Percentiles rank a stretch among this genome's conserved stretches.
phyloP scores from a whole-genome alignment of 1,140 invertebrate species.

The Yoshiicerus persimilis region DNA sequence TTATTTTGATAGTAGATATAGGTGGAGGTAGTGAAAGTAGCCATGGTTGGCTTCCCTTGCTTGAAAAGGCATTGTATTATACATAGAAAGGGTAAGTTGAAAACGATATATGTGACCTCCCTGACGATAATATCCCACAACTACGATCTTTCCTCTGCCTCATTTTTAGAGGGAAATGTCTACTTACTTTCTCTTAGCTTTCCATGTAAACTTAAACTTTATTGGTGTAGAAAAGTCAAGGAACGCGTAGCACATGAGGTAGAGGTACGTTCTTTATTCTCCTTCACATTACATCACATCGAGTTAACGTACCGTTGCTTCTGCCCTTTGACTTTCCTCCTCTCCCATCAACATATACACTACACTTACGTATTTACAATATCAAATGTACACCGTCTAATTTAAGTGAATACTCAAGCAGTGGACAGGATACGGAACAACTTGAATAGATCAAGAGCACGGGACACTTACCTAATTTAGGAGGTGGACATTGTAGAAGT shows the following conservation, averaged over 20 bases:
- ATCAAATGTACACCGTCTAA: not conserved
- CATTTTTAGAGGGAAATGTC: not conserved
- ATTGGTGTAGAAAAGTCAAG: not conserved
- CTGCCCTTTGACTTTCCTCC: not conserved
- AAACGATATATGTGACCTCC: conserved; percentile 9
- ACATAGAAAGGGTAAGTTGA: not conserved
- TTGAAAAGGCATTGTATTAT: not conserved
- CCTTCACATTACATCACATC: not conserved
- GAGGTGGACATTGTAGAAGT: not conserved
- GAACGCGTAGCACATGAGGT: not conserved
- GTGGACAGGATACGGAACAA: not conserved
- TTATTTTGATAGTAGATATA: not conserved
- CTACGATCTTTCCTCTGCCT: not conserved
- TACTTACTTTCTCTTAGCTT: not conserved
- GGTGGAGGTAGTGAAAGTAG: not conserved
- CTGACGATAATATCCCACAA: conserved; percentile 15
- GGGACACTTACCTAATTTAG: not conserved
- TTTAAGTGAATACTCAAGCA: not conserved
- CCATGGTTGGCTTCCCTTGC: not conserved
- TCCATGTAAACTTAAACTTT: not conserved
- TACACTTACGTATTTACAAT: not conserved
- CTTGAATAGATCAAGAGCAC: not conserved
- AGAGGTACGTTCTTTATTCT: not conserved
- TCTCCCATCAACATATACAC: not conserved
- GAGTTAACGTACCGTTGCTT: not conserved